phyloP scores from a whole-genome alignment of 2,113 vertebrate genomes.

The Laticauda colubrina region DNA sequence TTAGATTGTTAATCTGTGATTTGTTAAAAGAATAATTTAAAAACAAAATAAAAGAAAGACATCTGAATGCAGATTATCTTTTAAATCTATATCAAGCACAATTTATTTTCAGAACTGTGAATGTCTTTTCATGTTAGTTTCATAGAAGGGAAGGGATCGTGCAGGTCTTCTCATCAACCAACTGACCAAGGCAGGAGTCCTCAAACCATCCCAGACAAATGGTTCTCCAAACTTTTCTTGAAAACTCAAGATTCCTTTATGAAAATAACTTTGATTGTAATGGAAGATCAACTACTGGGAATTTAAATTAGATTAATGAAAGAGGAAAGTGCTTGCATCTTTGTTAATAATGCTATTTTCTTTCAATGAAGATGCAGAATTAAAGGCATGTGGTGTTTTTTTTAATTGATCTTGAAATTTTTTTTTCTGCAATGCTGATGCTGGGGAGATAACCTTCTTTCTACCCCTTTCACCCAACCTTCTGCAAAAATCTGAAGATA shows the following conservation, averaged over 20 bases:
- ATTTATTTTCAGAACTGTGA: not conserved
- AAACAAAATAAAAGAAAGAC: not conserved
- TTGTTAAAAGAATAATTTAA: not conserved
- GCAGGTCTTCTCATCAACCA: too few relatives aligned
- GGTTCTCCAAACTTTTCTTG: too few relatives aligned
- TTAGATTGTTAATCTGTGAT: not conserved
- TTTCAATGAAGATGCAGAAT: not conserved
- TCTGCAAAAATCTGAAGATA: not conserved
- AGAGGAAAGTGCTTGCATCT: not conserved
- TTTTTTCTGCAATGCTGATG: not conserved
- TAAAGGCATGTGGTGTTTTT: too few relatives aligned
- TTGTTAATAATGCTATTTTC: not conserved
- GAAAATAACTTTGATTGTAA: not conserved
- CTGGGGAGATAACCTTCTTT: not conserved
- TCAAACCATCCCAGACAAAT: too few relatives aligned
- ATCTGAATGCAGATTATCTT: not conserved
- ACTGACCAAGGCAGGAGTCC: too few relatives aligned
- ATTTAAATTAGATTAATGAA: not conserved
- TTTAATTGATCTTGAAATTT: not conserved
- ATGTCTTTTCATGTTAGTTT: not conserved
- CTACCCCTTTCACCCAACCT: not conserved
- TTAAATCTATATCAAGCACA: not conserved
- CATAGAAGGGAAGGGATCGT: too few relatives aligned
- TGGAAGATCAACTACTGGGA: not conserved
- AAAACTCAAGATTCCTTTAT: not conserved